A percentile compares a stretch with the other conserved stretches of the same genome.
Evolutionary conservation across 2,888 invertebrate species (phyloP).

Genomic region (Spatulosminthurus flaviceps): DNA sequence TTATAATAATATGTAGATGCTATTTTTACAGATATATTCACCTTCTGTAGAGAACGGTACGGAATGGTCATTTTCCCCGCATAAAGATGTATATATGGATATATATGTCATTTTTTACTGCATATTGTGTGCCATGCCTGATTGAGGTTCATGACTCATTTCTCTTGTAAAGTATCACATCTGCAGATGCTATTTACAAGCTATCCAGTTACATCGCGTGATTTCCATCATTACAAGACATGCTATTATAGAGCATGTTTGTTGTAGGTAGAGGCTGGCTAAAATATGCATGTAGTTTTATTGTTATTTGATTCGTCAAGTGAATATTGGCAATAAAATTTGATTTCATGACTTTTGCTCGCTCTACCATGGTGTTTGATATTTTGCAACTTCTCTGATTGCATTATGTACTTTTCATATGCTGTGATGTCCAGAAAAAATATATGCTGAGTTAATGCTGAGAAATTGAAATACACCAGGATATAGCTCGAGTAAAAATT

Average conservation of each 20-base stretch:
- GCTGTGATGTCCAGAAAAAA: too few relatives aligned
- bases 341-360: background rate
- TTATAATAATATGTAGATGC: too few relatives aligned
- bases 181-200: background rate
- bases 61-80: too few relatives aligned
- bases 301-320: background rate
- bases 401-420: too few relatives aligned
- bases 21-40: too few relatives aligned
- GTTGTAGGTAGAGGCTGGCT: background rate
- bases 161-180: background rate
- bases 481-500: too few relatives aligned
- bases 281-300: background rate
- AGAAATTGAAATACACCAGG: too few relatives aligned
- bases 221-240: slow-evolving; percentile 9
- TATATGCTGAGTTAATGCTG: too few relatives aligned
- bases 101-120: too few relatives aligned
- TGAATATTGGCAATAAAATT: background rate
- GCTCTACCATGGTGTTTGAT: background rate
- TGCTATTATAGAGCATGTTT: background rate
- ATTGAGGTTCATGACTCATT: slow-evolving; percentile 5
- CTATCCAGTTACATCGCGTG: background rate
- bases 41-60: too few relatives aligned
- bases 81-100: too few relatives aligned
- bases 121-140: background rate
- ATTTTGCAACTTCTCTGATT: background rate